Evolutionary conservation across 1,140 invertebrate species (phyloP).

Genomic region (Sitodiplosis mosellana): DNA sequence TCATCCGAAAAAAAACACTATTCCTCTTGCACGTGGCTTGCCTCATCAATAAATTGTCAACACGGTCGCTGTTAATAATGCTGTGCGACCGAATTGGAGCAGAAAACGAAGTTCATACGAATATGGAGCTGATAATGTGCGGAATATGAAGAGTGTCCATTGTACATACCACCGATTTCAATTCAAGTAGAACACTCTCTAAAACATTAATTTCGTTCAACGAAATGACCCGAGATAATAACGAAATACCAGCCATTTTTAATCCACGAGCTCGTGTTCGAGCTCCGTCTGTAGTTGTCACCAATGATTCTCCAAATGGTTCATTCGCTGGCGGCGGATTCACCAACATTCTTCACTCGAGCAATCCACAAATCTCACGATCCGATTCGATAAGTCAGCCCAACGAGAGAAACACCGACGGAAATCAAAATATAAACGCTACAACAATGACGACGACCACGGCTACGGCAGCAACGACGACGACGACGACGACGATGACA

Average conservation of each 20-base stretch:
- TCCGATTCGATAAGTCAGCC: conserved; percentile 36
- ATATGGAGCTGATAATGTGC: too few relatives aligned
- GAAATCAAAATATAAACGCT: conserved; percentile 11
- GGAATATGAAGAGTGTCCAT: too few relatives aligned
- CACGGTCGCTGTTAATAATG: too few relatives aligned
- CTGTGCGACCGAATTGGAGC: too few relatives aligned
- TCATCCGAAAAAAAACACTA: too few relatives aligned
- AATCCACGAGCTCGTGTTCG: conserved; percentile 51
- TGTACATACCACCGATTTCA: too few relatives aligned
- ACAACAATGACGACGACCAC: conserved; percentile 16
- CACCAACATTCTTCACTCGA: conserved; percentile 23
- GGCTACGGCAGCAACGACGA: conserved; percentile 23
- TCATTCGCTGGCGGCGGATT: conserved; percentile 21
- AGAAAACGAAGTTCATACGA: too few relatives aligned
- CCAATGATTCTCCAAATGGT: conserved; percentile 40
- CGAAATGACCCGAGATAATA: conserved; percentile 31
- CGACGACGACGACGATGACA: conserved; percentile 16
- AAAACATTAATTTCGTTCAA: not conserved
- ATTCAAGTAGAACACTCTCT: too few relatives aligned
- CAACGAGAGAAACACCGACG: conserved; percentile 19
- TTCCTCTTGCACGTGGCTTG: too few relatives aligned
- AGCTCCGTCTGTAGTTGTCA: conserved; percentile 49
- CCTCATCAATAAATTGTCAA: too few relatives aligned
- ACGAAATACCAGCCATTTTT: conserved; percentile 51
- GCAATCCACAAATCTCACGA: conserved; percentile 28